Conservation (phyloP, 2,797 vertebrate species). For the Phrynocephalus forsythii region DNA sequence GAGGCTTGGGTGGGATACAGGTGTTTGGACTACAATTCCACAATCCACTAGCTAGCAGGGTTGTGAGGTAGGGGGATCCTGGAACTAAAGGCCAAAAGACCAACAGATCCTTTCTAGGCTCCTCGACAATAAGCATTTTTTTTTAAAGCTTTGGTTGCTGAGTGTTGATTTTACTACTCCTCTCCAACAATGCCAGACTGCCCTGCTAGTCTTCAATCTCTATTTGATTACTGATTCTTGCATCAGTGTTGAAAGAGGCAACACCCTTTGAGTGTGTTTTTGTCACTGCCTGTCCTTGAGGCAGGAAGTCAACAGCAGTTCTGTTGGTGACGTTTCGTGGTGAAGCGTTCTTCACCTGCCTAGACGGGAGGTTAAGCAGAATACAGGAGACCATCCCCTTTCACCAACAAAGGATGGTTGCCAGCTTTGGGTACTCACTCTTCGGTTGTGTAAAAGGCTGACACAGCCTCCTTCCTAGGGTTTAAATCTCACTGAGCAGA, state of each 20-base stretch:
- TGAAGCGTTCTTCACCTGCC: neutral
- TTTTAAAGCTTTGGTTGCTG: neutral
- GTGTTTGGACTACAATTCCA: no score
- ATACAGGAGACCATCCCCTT: neutral
- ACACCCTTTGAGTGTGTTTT: constrained; percentile 19
- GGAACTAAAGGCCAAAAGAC: no score
- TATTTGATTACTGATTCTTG: neutral
- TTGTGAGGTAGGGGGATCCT: no score
- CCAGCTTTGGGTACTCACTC: neutral
- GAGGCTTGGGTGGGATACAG: no score
- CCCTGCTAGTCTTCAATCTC: neutral
- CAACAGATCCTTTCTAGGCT: neutral
- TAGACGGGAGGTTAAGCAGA: neutral
- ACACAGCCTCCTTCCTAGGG: neutral
- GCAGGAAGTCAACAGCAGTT: neutral
- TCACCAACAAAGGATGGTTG: neutral
- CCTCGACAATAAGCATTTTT: neutral
- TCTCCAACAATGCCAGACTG: neutral
- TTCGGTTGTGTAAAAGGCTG: neutral
- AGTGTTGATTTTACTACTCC: neutral
- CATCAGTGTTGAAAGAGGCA: constrained; percentile 6
- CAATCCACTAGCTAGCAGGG: no score
- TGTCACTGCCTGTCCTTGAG: neutral
- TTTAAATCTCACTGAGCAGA: neutral
- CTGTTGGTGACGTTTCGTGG: neutral